Evolutionary conservation across 2,113 vertebrate species (phyloP).

Genomic region (Cepphus grylle): DNA sequence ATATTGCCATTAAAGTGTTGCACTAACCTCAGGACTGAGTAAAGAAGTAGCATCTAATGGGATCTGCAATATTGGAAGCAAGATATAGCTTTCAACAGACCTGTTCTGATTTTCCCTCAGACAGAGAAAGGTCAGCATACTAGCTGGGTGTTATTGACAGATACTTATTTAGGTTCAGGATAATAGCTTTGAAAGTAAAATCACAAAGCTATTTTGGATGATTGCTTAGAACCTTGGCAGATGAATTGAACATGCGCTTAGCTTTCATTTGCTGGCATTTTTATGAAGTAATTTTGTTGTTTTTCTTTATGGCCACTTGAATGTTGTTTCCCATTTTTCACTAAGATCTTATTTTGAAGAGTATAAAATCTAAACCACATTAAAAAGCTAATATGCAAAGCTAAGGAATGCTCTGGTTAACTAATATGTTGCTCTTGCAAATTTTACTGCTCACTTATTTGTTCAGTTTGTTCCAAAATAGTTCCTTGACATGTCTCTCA

Average conservation of each 20-base stretch:
- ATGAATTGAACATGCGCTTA: conserved; percentile 39
- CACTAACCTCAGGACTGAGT: neutral
- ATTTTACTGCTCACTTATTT: neutral
- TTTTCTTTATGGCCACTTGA: conserved; percentile 25
- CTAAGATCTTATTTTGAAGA: conserved; percentile 6
- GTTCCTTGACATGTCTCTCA: neutral
- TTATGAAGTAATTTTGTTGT: conserved; percentile 6
- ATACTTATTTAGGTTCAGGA: conserved; percentile 7
- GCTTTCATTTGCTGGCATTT: conserved; percentile 41
- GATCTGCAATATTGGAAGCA: neutral
- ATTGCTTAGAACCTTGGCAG: conserved; percentile 6
- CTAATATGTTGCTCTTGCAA: neutral
- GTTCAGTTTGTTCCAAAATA: neutral
- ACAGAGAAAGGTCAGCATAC: neutral
- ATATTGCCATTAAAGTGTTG: neutral
- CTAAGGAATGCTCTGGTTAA: neutral
- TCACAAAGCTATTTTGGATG: conserved; percentile 15
- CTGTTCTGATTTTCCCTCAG: neutral
- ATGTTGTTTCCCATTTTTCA: conserved; percentile 1
- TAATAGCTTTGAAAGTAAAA: conserved; percentile 50
- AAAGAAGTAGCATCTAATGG: neutral
- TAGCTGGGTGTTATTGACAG: conserved; percentile 4
- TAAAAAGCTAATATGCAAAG: neutral
- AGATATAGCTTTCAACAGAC: neutral
- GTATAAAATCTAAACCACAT: conserved; percentile 1